Evolutionary conservation across 2,113 vertebrate species (phyloP), one percentile per base, ranked within the genome.

Genomic region (Nicator chloris): DNA sequence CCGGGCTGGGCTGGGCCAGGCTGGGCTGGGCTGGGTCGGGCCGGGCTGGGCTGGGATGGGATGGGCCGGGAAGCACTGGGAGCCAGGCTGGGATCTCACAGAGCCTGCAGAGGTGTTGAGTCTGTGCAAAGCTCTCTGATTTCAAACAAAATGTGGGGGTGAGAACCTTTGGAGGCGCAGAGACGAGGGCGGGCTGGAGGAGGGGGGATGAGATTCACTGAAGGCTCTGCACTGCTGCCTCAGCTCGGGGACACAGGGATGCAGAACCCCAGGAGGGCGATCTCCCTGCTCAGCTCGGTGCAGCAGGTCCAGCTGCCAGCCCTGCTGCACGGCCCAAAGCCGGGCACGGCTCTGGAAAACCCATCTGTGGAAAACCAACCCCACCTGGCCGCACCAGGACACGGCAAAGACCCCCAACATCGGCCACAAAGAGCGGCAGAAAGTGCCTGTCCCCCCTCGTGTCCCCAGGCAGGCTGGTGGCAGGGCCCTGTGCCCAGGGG

Each of bases 61-160:
- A n/a, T n/a, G n/a, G n/a, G n/a, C n/a, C n/a, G 31, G n/a, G 66
- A 77, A 64, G 60, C 59, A 57, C 79, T 2, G 42, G 37, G 56
- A 72, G 44, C 1, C 2, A 9, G 33, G 21, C 3, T 57, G 33
- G 33, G 33, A 24, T 15, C 33, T 4, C 3, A 0, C 28, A 22
- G 45, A 33, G 8, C n/a, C n/a, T n/a, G n/a, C 0, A 1, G 70
- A 59, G 44, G 11, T 18, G 44, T 5, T 21, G 54, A 51, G 44
- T 42, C 71, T 42, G 59, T 7, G 0, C 50, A 59, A 26, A 71
- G 45, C 63, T 69, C 59, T 2, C 22, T 22, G 73, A 54, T 44
- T 72, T 71, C 35, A 6, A 27, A 40, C 70, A 53, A 6, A 13
- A 17, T 8, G 75, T 61, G 63, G 49, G 86, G 40, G 39, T 28